Conservation (phyloP, 2,888 invertebrate genomes). For the Prenolepis imparis region DNA sequence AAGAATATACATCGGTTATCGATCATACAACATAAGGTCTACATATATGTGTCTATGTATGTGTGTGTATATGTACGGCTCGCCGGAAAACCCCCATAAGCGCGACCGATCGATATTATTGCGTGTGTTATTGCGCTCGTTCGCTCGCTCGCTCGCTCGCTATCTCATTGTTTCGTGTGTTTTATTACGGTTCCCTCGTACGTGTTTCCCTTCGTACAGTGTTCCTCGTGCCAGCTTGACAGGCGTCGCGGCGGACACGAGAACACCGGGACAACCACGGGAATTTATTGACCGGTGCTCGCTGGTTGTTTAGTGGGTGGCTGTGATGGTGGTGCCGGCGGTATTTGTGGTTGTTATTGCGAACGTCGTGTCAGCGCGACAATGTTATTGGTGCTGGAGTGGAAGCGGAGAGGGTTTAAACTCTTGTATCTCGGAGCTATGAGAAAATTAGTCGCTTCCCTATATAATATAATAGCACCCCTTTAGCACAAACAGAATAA, state of each 20-base stretch:
- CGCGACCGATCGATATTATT: constrained; percentile 7
- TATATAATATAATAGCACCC: background rate
- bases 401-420: constrained; percentile 3
- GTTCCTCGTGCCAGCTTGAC: background rate
- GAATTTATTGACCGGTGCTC: constrained; percentile 67
- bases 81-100: background rate
- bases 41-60: background rate
- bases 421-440: background rate
- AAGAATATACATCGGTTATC: background rate
- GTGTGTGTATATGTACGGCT: background rate
- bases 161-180: background rate
- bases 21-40: background rate
- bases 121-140: background rate
- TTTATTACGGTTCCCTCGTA: background rate
- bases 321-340: constrained; percentile 24
- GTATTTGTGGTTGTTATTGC: constrained; percentile 35
- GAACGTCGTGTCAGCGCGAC: background rate
- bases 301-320: constrained; percentile 28
- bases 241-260: constrained; percentile 9
- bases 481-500: background rate
- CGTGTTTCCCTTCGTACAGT: background rate
- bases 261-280: background rate
- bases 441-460: constrained; percentile 41
- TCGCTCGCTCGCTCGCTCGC: background rate
- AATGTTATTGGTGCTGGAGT: too few relatives aligned